Percentiles rank a stretch among this genome's conserved stretches.
These are phyloP conservation scores for Macaca fascicularis DNA, from an alignment of 2,113 vertebrate genomes.

Conservation along the genomic window DNA sequence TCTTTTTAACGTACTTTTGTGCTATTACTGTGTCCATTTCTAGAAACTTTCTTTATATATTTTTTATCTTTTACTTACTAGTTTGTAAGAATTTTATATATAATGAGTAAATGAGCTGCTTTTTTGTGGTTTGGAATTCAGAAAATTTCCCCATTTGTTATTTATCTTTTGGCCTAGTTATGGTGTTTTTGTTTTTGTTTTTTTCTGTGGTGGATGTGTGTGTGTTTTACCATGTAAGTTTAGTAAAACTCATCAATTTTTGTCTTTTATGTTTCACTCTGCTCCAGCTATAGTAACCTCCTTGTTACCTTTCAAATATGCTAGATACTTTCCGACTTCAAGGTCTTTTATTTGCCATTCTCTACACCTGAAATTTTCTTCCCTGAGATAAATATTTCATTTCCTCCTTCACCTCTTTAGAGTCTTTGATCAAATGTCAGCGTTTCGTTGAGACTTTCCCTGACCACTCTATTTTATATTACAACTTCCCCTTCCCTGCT, in stretches of 20 bases:
- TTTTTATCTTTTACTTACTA: slow-evolving; percentile 5
- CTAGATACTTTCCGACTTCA: neutral
- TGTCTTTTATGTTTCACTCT: slow-evolving; percentile 25
- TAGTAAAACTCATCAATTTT: neutral
- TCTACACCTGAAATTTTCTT: slow-evolving; percentile 3
- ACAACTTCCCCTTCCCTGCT: neutral
- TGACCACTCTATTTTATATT: slow-evolving; percentile 6
- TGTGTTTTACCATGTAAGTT: neutral
- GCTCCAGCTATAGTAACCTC: neutral
- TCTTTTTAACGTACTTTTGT: neutral
- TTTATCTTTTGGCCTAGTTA: slow-evolving; percentile 22
- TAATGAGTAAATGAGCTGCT: neutral
- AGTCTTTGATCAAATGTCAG: neutral
- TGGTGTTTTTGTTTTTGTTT: neutral
- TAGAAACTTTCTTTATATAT: neutral
- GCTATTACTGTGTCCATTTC: slow-evolving; percentile 27
- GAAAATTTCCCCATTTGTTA: neutral
- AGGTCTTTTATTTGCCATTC: slow-evolving; percentile 34
- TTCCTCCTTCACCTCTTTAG: neutral
- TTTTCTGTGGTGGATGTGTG: too few relatives aligned
- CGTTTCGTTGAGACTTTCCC: neutral
- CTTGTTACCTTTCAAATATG: slow-evolving; percentile 4
- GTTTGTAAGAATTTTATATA: neutral
- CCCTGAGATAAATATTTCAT: neutral
- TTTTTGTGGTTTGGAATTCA: neutral